Base-by-base conservation (phyloP, 2,888 invertebrate species). In the Polyommatus iphigenia region DNA sequence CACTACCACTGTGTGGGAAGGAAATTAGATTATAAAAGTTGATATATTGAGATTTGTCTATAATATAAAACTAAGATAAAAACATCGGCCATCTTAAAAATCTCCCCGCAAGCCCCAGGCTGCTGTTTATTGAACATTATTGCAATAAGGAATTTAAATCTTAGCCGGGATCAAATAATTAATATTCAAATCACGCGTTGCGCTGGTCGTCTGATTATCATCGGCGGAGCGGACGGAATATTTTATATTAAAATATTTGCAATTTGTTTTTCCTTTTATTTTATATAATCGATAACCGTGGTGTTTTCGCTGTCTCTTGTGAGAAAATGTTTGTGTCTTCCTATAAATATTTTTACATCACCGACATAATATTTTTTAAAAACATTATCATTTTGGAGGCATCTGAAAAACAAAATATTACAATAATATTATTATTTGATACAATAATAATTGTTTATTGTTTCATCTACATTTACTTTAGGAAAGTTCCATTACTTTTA, bases 151-250 rank as follows among this genome's bases (percentile, higher is more conserved):
- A 77, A 82, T 81, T 81, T 83, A 83, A 83, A 84, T 83, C 83
- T 82, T 84, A 85, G 83, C 85, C 82, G 85, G 85, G 87, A 86
- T 88, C 85, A 86, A 84, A 82, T 82, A 82, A 87, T 89, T 89
- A 88, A 87, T 89, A 90, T 89, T 89, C 90, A 87, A 87, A 87
- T 86, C 88, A 86, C 86, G 86, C 80, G 84, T 82, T 82, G 83
- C 85, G 85, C 85, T 88, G 86, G 88, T 88, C 89, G 86, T 87
- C 88, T 89, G 88, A 90, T 90, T 89, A 88, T 89, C 87, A 87
- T 86, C 87, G 85, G 86, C 85, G 84, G 83, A 85, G 85, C 85
- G 85, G 80, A 82, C 83, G 83, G 84, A 84, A 84, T 54, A 88
- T 85, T 88, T 89, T 88, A 88, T 87, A 89, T 89, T 89, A 85